Conservation (phyloP, 2,797 vertebrate genomes). For the Manis crassicaudata region DNA sequence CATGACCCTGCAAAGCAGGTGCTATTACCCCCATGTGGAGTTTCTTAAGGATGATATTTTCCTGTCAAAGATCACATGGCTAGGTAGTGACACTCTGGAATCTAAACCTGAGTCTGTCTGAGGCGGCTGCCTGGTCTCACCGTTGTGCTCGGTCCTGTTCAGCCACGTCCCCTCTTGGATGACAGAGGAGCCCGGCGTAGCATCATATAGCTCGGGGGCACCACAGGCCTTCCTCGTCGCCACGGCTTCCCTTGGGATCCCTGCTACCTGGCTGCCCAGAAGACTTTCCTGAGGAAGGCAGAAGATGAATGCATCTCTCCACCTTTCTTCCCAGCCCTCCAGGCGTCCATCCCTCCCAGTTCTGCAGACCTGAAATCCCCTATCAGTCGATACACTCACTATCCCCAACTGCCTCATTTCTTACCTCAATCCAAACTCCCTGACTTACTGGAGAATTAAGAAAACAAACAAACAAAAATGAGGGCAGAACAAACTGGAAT, state of each 20-base stretch:
- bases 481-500: not conserved
- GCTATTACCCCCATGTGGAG: not conserved
- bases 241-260: not conserved
- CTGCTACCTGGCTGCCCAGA: not conserved
- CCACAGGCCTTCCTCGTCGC: not conserved
- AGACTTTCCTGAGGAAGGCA: not conserved
- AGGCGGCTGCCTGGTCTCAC: fast-evolving
- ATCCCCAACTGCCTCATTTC: not conserved
- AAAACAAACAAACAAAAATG: not conserved
- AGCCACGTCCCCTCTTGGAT: too few species aligned
- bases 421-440: not conserved
- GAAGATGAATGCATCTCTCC: too few species aligned
- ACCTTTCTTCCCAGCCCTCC: not conserved
- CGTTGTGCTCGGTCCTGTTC: fast-evolving
- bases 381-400: too few species aligned
- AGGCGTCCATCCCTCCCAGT: not conserved
- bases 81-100: not conserved
- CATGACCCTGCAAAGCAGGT: too few species aligned
- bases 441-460: not conserved
- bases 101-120: not conserved
- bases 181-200: not conserved
- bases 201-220: fast-evolving
- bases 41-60: not conserved
- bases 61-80: not conserved
- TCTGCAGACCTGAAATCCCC: not conserved